Evolutionary conservation across 1,140 invertebrate species (phyloP), one percentile per base, ranked within the genome.

Genomic region (Zaprionus camerounensis): DNA sequence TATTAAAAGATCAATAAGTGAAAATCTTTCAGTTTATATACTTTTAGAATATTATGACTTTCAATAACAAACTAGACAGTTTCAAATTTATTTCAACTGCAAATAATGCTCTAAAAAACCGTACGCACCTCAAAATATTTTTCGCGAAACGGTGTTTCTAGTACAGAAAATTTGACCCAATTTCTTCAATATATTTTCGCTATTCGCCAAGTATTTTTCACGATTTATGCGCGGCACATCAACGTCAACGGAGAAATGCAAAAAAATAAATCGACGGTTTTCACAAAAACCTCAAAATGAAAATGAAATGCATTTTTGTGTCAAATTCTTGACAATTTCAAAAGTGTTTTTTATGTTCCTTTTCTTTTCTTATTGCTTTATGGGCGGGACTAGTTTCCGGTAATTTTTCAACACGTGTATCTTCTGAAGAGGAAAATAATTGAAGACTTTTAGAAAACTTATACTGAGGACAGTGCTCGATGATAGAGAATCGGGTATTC

Each of bases 241-340:
- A 87, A 90, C 84, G 84, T 84, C 81, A 87, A 84, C 68, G 78
- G 31, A 62, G 64, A 81, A 83, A 71, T 87, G 83, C 84, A 87
- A 81, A 86, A 81, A 61, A 71, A 26, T 67, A 65, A 61, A 71
- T 57, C 6, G 34, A 71, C 41, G 68, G 17, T 46, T 56, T 57
- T 66, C 13, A 28, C 13, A 7, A 65, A 62, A 80, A 64, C 26
- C 28, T 53, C 53, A n/a, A 68, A 51, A 65, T 9, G 78, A 84
- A 76, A 87, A 63, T 84, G 73, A 79, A 84, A 67, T 76, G 74
- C 74, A 76, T 72, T 84, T 84, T 80, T 68, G 55, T 90, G 85
- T 58, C 81, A 84, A 87, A 83, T 87, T 88, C 77, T 78, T 72
- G 41, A 31, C 36, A 55, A 62, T 68, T 51, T 62, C 26, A 26